Evolutionary conservation across 2,888 invertebrate species (phyloP).

Genomic region (Phaonia tiefii): DNA sequence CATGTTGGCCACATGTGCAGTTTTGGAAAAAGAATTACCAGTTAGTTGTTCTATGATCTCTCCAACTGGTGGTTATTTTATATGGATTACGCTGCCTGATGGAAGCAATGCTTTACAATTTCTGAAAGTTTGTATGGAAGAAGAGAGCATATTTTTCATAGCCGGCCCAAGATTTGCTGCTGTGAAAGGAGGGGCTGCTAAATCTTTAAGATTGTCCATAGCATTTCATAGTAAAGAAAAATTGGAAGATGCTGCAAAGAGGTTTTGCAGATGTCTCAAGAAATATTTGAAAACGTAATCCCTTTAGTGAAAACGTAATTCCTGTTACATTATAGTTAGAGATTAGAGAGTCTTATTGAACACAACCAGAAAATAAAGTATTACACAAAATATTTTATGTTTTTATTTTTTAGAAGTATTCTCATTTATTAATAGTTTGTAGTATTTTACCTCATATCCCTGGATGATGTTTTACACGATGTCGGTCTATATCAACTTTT

Average conservation of each 20-base stretch:
- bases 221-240: constrained; percentile 80
- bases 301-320: too few species aligned
- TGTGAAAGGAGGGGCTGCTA: constrained; percentile 73
- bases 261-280: constrained; percentile 79
- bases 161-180: constrained; percentile 80
- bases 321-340: too few species aligned
- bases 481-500: constrained; percentile 67
- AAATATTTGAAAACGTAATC: constrained; percentile 72
- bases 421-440: too few species aligned
- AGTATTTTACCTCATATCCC: constrained; percentile 2
- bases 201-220: constrained; percentile 81
- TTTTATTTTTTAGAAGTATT: too few species aligned
- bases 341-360: too few species aligned
- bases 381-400: too few species aligned
- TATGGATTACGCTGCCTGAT: constrained; percentile 83
- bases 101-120: constrained; percentile 78
- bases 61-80: constrained; percentile 83
- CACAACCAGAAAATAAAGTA: too few species aligned
- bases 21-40: constrained; percentile 80
- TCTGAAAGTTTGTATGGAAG: constrained; percentile 78
- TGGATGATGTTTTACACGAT: constrained; percentile 54
- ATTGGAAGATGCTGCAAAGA: constrained; percentile 77
- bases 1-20: constrained; percentile 79
- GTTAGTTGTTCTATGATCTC: constrained; percentile 78
- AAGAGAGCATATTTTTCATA: constrained; percentile 81